These are phyloP conservation scores for Flexamia atlantica DNA, from an alignment of 2,888 invertebrate genomes.

Conservation along the genomic window DNA sequence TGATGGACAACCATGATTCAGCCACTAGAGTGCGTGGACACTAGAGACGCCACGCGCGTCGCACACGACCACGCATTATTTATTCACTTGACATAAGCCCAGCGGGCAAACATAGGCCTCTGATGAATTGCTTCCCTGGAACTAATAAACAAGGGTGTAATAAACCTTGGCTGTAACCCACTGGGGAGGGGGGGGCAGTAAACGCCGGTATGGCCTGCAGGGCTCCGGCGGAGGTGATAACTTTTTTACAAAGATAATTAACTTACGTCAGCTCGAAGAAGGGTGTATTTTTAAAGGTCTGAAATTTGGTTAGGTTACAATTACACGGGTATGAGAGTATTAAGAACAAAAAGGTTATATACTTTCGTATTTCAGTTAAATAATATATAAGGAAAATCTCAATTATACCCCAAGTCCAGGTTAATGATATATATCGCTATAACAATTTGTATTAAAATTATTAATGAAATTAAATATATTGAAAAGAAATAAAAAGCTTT, in stretches of 20 bases:
- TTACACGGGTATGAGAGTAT: too few relatives aligned
- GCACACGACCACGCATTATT: conserved; percentile 26
- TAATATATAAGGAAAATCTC: too few relatives aligned
- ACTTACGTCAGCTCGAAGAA: neutral
- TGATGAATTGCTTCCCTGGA: conserved; percentile 49
- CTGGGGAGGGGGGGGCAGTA: neutral
- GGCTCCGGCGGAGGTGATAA: neutral
- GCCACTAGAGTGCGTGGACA: conserved; percentile 41
- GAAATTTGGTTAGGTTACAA: too few relatives aligned
- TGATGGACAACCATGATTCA: conserved; percentile 21
- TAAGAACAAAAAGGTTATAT: too few relatives aligned
- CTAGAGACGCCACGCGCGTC: conserved; percentile 1
- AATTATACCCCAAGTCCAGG: too few relatives aligned
- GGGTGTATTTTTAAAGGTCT: neutral
- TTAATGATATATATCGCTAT: too few relatives aligned
- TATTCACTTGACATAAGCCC: conserved; percentile 41
- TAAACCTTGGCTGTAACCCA: conserved; percentile 28
- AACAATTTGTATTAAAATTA: too few relatives aligned
- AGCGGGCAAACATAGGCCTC: conserved; percentile 29
- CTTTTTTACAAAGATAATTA: neutral
- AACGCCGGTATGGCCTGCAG: neutral
- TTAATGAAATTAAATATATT: too few relatives aligned
- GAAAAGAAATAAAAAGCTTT: too few relatives aligned
- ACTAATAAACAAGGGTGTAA: conserved; percentile 49
- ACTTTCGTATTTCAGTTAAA: too few relatives aligned